Evolutionary conservation across 2,113 vertebrate genomes (phyloP), one percentile per base, ranked within the genome.

Genomic region (Cardinalis cardinalis): DNA sequence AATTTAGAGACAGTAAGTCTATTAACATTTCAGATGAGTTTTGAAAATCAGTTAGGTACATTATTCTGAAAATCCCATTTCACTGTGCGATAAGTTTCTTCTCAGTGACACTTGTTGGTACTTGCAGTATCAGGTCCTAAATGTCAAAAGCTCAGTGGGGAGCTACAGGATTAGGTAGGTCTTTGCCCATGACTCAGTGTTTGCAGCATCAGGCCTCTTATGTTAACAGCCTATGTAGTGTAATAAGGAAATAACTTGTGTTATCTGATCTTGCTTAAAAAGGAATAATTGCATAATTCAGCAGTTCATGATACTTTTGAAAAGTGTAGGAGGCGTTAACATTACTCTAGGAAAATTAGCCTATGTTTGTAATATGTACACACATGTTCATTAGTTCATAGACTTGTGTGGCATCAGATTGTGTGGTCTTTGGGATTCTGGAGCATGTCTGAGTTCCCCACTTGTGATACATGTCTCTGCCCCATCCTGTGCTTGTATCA

Each of bases 1-100:
- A 92, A 79, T 69, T 84, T 65, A 92, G 84, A 92, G 95, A 93
- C 93, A 92, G 78, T 55, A 76, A 93, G 93, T 92, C 94, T 95
- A 43, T 79, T 94, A 91, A 82, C 74, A 59, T 94, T 79, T 92
- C 74, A 94, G 87, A 92, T 79, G 81, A 85, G 81, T 94, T 96
- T 80, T 72, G 71, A 65, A 91, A 92, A 87, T 93, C 63, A 43
- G 77, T 87, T 87, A 81, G 81, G 55, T 94, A 51, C 59, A 49
- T 91, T 94, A 87, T 92, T 94, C 82, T 2, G 6, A 89, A 95
- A 91, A 94, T 84, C 74, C 87, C 56, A 34, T 87, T 81, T 92
- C 89, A 18, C 51, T 51, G 31, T 51, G 59, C 1, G 71, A 58
- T 92, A 90, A 79, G 78, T 91, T 91, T 79, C 53, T 92, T 92